A percentile compares a stretch with the other conserved stretches of the same genome.
Conservation (phyloP, 1,140 invertebrate species). For the Eubasilissa regina region DNA sequence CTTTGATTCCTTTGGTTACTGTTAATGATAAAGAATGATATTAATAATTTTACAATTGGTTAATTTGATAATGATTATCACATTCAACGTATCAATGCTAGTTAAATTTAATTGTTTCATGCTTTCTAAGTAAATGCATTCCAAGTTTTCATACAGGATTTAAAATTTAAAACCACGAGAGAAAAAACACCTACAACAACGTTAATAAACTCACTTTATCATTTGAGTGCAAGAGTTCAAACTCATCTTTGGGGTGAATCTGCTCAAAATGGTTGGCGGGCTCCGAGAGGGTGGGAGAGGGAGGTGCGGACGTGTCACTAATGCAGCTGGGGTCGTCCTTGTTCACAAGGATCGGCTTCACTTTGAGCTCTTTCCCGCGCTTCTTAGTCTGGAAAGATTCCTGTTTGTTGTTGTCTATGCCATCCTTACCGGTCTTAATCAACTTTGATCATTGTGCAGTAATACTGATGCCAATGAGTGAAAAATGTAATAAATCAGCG, state of each 20-base stretch:
- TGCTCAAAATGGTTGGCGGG: slow-evolving; percentile 82
- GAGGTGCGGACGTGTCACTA: slow-evolving; percentile 66
- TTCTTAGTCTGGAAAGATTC: slow-evolving; percentile 69
- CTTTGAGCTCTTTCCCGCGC: slow-evolving; percentile 71
- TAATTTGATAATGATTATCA: too few relatives aligned
- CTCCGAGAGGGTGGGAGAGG: slow-evolving; percentile 60
- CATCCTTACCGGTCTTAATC: neutral
- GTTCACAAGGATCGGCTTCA: slow-evolving; percentile 72
- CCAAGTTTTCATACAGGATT: too few relatives aligned
- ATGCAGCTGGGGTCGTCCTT: slow-evolving; percentile 72
- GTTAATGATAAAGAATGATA: too few relatives aligned
- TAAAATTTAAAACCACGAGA: neutral
- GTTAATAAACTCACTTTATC: slow-evolving; percentile 66
- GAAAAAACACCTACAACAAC: neutral
- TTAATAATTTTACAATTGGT: too few relatives aligned
- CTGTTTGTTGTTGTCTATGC: neutral
- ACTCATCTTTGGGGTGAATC: slow-evolving; percentile 85
- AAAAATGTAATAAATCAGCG: too few relatives aligned
- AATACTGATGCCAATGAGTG: too few relatives aligned
- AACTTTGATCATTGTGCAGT: neutral
- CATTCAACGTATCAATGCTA: too few relatives aligned
- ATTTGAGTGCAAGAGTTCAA: slow-evolving; percentile 75
- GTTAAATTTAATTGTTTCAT: too few relatives aligned
- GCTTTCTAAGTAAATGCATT: too few relatives aligned
- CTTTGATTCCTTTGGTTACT: too few relatives aligned